These are phyloP conservation scores for Aphis craccivora DNA, from an alignment of 1,140 invertebrate species.

Conservation along the genomic window DNA sequence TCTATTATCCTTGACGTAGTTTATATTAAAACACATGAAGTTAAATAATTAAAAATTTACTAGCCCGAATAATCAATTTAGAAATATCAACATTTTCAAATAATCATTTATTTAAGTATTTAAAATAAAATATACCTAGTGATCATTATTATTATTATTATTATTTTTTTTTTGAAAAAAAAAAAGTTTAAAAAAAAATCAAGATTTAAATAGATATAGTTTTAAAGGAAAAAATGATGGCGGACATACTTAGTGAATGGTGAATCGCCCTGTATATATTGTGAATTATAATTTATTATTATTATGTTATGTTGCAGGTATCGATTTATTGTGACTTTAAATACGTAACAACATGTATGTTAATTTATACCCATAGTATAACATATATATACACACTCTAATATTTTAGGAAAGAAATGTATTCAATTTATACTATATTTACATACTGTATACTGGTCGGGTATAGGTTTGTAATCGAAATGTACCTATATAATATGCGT, in stretches of 20 bases:
- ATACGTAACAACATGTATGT: background rate
- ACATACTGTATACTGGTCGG: background rate
- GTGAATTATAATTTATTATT: background rate
- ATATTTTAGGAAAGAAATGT: background rate
- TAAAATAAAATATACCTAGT: background rate
- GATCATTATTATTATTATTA: background rate
- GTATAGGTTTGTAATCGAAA: background rate
- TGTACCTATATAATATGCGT: background rate
- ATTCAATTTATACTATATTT: background rate
- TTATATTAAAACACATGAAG: background rate
- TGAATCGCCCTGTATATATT: background rate
- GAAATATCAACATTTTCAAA: background rate
- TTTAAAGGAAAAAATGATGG: background rate
- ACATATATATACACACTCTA: background rate
- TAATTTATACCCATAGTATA: background rate
- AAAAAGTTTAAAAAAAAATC: background rate
- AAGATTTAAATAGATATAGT: background rate
- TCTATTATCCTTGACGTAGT: too few species aligned
- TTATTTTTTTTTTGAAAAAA: too few species aligned
- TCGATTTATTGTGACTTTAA: background rate
- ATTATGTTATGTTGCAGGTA: background rate
- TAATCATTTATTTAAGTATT: background rate
- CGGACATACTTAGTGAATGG: background rate
- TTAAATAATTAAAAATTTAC: background rate
- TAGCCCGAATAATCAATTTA: background rate